Conservation (phyloP, 1,140 invertebrate species). For the Drosophila suzukii region DNA sequence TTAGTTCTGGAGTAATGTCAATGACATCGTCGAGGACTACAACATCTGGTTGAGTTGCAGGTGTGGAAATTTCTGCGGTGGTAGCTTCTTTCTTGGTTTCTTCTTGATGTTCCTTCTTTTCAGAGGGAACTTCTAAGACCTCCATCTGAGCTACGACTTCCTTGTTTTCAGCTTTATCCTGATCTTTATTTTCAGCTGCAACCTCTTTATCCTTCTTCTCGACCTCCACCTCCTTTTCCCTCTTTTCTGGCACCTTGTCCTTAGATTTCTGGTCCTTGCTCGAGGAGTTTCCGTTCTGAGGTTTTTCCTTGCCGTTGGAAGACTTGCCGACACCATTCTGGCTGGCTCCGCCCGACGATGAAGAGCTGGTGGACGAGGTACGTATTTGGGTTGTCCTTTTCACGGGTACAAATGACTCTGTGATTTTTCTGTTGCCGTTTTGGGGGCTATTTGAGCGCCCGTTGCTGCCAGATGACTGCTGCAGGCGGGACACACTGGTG, state of each 20-base stretch:
- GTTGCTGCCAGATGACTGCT: constrained; percentile 53
- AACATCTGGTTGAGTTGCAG: constrained; percentile 9
- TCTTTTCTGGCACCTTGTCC: constrained; percentile 37
- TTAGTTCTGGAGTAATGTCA: constrained; percentile 7
- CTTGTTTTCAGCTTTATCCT: background rate
- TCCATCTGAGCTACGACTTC: background rate
- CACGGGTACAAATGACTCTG: constrained; percentile 31
- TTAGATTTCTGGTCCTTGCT: constrained; percentile 53
- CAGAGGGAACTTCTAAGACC: background rate
- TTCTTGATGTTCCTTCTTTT: constrained; percentile 15
- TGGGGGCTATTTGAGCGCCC: background rate
- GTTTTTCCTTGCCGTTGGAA: constrained; percentile 59
- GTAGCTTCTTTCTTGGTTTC: constrained; percentile 31
- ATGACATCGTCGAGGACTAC: constrained; percentile 16
- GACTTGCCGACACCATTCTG: constrained; percentile 63
- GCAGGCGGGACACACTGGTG: constrained; percentile 43
- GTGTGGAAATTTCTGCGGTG: background rate
- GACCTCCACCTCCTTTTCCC: constrained; percentile 22
- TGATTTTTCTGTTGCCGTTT: constrained; percentile 12
- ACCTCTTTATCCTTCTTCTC: background rate
- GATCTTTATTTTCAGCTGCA: no score
- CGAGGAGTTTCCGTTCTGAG: constrained; percentile 54
- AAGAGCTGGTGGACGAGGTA: background rate
- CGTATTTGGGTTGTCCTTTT: constrained; percentile 39
- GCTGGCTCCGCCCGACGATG: background rate